phyloP scores from a whole-genome alignment of 2,888 invertebrate genomes.

The Salticus scenicus region DNA sequence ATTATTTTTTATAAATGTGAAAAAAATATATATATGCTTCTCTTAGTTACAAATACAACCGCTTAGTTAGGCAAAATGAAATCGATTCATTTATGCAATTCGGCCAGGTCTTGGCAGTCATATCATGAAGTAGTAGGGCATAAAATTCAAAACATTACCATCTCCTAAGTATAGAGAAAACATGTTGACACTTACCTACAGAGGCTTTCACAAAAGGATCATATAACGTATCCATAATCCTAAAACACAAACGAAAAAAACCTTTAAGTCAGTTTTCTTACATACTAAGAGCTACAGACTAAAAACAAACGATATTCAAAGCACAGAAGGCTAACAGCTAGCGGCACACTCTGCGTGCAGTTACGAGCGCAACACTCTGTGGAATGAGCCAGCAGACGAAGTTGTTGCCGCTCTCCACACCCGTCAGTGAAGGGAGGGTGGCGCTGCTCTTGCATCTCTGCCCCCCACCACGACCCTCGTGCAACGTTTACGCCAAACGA shows the following conservation, averaged over 20 bases:
- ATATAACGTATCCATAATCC: conserved; percentile 50
- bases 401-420: conserved; percentile 12
- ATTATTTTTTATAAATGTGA: too few relatives aligned
- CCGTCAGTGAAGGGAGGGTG: conserved; percentile 25
- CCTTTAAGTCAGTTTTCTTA: neutral
- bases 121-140: too few relatives aligned
- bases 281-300: neutral
- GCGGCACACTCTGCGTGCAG: conserved; percentile 1
- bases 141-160: too few relatives aligned
- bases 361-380: conserved; percentile 36
- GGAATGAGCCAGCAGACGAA: conserved; percentile 36
- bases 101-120: too few relatives aligned
- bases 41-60: too few relatives aligned
- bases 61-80: too few relatives aligned
- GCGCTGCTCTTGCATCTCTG: conserved; percentile 12
- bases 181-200: conserved; percentile 23
- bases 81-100: too few relatives aligned
- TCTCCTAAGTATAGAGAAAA: too few relatives aligned
- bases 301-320: conserved; percentile 14
- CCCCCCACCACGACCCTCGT: conserved; percentile 22
- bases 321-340: neutral
- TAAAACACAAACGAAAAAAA: conserved; percentile 31
- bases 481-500: conserved; percentile 37
- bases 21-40: too few relatives aligned
- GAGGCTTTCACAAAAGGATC: conserved; percentile 1